Evolutionary conservation across 30 jellyfish, hydroid and myxozoan species (phyloP), one percentile per base, ranked within the genome.

Genomic region (Aurelia sp.): DNA sequence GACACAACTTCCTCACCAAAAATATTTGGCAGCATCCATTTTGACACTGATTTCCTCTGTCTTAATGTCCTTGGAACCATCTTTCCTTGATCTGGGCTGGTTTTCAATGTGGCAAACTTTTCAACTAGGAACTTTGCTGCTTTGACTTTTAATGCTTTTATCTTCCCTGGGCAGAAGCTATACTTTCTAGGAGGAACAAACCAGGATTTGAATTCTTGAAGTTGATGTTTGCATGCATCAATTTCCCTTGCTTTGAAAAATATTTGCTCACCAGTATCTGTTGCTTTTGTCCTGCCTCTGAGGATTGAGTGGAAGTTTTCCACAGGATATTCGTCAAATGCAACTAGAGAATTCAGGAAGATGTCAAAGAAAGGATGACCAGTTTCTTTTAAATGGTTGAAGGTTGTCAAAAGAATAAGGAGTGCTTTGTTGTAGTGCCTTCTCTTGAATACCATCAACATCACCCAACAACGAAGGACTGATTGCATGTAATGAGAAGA

Each of bases 121-220:
- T 63, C 30, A 12, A 62, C 81, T 27, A 79, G 81, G 67, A 16
- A 79, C 38, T 44, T 19, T 17, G 90, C 72, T 1, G 87, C 65
- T 62, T 76, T 58, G 41, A 76, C 11, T 18, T 76, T 76, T 33
- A 76, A 59, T 8, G 21, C 63, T 63, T 63, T 27, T 0, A 79
- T 57, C 38, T 79, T 79, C 20, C 60, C 63, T 9, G 90, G 81
- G 72, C 90, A 76, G 76, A 76, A 76, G 57, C 61, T 76, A 33
- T 59, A 76, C 61, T 62, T 57, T 30, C 87, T 8, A 62, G 48
- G 90, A 62, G 90, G 90, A 31, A 50, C 80, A 66, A 79, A 60
- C 88, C 88, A 78, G 21, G 88, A 78, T 27, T 78, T 78, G 67
- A 78, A 78, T 20, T 60, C 88, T 13, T 60, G 88, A 21, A 60